Evolutionary conservation across 2,888 invertebrate species (phyloP).

Genomic region (Panopea generosa): DNA sequence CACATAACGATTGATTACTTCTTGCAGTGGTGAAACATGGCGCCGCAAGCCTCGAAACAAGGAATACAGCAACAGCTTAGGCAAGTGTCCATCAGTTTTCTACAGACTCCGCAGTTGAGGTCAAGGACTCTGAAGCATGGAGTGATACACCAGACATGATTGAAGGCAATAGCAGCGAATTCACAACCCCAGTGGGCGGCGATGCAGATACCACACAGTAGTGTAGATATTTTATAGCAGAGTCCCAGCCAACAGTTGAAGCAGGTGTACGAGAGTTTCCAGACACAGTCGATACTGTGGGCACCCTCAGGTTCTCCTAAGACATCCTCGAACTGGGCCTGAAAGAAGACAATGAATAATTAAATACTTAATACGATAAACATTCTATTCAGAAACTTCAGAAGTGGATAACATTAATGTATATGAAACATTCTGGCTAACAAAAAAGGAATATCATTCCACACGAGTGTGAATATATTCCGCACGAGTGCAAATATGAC

Average conservation of each 20-base stretch:
- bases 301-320: conserved; percentile 79
- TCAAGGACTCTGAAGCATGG: conserved; percentile 65
- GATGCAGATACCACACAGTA: conserved; percentile 89
- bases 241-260: conserved; percentile 89
- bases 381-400: too few relatives aligned
- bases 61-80: conserved; percentile 64
- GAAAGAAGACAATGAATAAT: conserved; percentile 67
- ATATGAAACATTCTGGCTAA: too few relatives aligned
- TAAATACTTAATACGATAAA: too few relatives aligned
- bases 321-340: too few relatives aligned
- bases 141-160: conserved; percentile 73
- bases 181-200: conserved; percentile 87
- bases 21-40: conserved; percentile 60
- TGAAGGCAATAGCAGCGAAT: conserved; percentile 87
- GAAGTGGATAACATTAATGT: too few relatives aligned
- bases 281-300: conserved; percentile 89
- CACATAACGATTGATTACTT: too few relatives aligned
- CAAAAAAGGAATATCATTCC: too few relatives aligned
- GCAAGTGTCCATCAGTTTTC: conserved; percentile 45
- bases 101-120: conserved; percentile 86
- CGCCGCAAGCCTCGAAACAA: conserved; percentile 63
- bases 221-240: conserved; percentile 90
- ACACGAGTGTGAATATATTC: too few relatives aligned
- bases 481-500: too few relatives aligned
- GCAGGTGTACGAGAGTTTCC: conserved; percentile 88